Evolutionary conservation across 2,113 vertebrate genomes (phyloP).

Genomic region (Terrapene triunguis): DNA sequence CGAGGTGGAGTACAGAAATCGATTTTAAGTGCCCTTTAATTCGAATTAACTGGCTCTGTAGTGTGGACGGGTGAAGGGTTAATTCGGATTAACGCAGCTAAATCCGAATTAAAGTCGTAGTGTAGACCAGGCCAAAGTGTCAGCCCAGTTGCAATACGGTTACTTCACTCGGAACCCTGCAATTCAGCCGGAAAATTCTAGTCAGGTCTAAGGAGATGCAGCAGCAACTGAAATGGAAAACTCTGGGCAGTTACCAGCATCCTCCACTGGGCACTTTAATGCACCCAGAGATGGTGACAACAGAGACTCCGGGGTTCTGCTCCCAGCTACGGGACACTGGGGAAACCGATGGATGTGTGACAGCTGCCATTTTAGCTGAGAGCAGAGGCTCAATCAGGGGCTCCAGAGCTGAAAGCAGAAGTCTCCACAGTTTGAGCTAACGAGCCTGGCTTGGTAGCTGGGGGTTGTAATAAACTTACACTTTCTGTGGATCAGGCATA

Average conservation of each 20-base stretch:
- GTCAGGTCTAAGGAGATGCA: not conserved
- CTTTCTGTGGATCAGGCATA: not conserved
- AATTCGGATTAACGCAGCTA: too few relatives aligned
- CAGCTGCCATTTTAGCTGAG: not conserved
- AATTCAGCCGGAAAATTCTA: not conserved
- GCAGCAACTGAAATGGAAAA: not conserved
- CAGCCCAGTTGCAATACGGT: not conserved
- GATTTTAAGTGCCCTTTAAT: too few relatives aligned
- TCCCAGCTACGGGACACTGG: not conserved
- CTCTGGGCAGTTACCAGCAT: not conserved
- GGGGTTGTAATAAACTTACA: not conserved
- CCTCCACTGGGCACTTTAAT: not conserved
- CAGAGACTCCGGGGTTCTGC: not conserved
- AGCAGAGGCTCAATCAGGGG: not conserved
- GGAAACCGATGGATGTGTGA: not conserved
- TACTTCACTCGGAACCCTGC: not conserved
- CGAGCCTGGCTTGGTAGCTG: not conserved
- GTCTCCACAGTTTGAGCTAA: not conserved
- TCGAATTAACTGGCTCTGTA: too few relatives aligned
- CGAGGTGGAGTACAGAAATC: too few relatives aligned
- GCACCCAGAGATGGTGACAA: not conserved
- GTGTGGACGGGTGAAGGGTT: too few relatives aligned
- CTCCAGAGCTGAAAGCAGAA: not conserved
- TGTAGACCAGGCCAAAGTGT: too few relatives aligned
- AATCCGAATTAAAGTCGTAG: too few relatives aligned